Percentiles rank a stretch among this genome's conserved stretches.
phyloP scores from a whole-genome alignment of 2,797 vertebrate species.

The Adelosebastes latens region DNA sequence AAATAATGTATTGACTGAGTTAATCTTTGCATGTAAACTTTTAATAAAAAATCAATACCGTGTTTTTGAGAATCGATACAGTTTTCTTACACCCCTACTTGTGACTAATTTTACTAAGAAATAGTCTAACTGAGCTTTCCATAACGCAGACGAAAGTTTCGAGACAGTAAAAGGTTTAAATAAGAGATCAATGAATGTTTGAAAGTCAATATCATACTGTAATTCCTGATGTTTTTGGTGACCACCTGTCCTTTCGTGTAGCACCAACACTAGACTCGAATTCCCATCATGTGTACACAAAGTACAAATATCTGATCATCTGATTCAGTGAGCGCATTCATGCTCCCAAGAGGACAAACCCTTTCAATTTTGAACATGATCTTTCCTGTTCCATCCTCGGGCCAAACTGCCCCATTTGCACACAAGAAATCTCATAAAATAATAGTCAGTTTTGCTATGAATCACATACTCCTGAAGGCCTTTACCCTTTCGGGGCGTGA shows the following conservation, averaged over 20 bases:
- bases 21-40: too few relatives aligned
- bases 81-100: background rate
- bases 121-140: background rate
- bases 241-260: background rate
- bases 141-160: background rate
- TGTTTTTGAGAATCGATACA: too few relatives aligned
- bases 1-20: too few relatives aligned
- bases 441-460: background rate
- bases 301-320: background rate
- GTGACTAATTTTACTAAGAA: slow-evolving; percentile 11
- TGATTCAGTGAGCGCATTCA: background rate
- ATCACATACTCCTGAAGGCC: background rate
- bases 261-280: background rate
- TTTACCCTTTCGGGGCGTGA: too few relatives aligned
- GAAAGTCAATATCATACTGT: background rate
- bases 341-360: slow-evolving; percentile 2
- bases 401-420: background rate
- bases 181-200: background rate
- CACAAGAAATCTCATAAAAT: background rate
- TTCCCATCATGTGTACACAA: background rate
- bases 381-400: background rate
- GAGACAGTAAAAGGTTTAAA: background rate
- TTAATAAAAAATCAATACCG: too few relatives aligned
- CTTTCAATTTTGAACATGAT: background rate
- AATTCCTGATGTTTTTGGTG: background rate